A percentile compares a stretch with the other conserved stretches of the same genome.
Evolutionary conservation across 2,797 vertebrate genomes (phyloP).

Genomic region (Anguilla marmorata): DNA sequence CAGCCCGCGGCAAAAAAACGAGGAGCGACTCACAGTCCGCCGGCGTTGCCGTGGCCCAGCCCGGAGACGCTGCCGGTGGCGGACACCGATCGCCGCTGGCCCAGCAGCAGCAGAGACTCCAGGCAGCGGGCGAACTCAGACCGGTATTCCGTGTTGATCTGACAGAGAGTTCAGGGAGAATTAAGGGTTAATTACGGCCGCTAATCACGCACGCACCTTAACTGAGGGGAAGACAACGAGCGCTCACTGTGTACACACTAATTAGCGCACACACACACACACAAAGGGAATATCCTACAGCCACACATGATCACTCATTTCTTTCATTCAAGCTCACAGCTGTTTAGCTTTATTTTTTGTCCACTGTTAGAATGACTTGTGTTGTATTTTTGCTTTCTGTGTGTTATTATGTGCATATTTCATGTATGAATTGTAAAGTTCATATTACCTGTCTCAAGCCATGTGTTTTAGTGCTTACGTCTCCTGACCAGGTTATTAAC

Average conservation of each 20-base stretch:
- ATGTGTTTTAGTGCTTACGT: background rate
- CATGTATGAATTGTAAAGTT: background rate
- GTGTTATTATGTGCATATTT: background rate
- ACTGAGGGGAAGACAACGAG: background rate
- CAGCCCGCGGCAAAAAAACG: background rate
- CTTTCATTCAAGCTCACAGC: background rate
- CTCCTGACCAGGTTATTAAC: background rate
- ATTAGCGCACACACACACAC: background rate
- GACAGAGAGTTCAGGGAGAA: background rate
- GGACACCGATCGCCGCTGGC: conserved; percentile 67
- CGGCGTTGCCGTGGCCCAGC: conserved; percentile 56
- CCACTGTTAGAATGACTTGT: background rate
- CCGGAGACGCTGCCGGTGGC: conserved; percentile 53
- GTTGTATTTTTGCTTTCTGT: background rate
- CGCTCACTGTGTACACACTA: background rate
- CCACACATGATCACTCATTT: background rate
- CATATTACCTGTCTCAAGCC: background rate
- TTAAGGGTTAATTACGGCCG: background rate
- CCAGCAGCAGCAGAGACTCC: conserved; percentile 80
- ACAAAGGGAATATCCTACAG: no score
- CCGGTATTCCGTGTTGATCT: conserved; percentile 88
- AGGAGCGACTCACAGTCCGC: conserved; percentile 52
- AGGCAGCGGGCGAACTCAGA: conserved; percentile 85
- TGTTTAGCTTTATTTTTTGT: background rate
- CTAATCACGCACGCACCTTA: background rate